Evolutionary conservation across 2,797 vertebrate species (phyloP).

Genomic region (Halcyon badia): DNA sequence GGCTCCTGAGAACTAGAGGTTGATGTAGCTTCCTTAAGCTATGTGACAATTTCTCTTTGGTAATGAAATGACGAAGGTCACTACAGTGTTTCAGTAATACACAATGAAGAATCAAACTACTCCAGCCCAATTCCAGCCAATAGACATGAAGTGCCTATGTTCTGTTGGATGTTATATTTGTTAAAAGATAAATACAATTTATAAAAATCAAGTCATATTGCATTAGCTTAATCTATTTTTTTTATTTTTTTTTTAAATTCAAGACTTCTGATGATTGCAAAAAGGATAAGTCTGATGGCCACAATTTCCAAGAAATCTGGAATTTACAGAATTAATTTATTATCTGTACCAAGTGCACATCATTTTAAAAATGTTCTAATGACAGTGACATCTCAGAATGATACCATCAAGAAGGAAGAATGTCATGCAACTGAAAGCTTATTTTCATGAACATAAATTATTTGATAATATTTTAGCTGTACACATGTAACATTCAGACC

Average conservation of each 20-base stretch:
- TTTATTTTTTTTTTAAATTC: no score
- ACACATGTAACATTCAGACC: fast-evolving
- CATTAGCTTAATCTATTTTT: background rate
- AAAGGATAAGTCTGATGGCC: background rate
- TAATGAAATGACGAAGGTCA: background rate
- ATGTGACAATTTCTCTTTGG: background rate
- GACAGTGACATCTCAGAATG: background rate
- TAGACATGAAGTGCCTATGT: background rate
- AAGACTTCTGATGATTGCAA: background rate
- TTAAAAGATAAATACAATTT: background rate
- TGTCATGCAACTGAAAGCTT: background rate
- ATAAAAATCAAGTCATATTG: background rate
- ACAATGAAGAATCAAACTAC: background rate
- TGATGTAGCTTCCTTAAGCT: background rate
- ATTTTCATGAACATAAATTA: background rate
- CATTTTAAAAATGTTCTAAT: background rate
- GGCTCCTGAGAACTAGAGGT: background rate
- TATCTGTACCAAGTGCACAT: background rate
- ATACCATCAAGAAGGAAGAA: background rate
- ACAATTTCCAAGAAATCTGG: background rate
- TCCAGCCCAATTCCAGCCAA: background rate
- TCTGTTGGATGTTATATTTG: background rate
- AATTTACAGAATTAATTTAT: background rate
- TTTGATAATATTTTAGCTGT: background rate
- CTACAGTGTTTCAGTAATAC: background rate